phyloP scores from a whole-genome alignment of 2,888 invertebrate species.

The Phasia obesa region DNA sequence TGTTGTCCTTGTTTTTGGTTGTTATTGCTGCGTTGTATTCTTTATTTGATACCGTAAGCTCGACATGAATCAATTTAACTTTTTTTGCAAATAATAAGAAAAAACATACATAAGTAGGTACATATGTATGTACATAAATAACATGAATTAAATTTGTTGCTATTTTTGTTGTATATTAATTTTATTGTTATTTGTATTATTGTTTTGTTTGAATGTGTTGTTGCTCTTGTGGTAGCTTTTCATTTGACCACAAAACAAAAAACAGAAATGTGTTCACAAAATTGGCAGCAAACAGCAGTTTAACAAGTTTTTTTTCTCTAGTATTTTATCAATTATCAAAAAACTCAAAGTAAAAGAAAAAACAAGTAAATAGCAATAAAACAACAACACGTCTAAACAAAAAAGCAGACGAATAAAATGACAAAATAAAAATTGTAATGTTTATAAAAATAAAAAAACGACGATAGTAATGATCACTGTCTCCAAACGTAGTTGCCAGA shows the following conservation, averaged over 20 bases:
- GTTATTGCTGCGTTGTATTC: conserved; percentile 1
- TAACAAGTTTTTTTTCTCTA: conserved; percentile 62
- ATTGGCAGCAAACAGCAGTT: conserved; percentile 67
- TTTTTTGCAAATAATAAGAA: conserved; percentile 27
- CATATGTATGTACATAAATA: too few species aligned
- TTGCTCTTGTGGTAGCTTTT: conserved; percentile 43
- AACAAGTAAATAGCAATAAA: conserved; percentile 38
- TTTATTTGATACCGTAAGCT: conserved; percentile 56
- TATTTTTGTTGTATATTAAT: too few species aligned
- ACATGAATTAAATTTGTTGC: conserved; percentile 17
- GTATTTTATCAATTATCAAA: conserved; percentile 54
- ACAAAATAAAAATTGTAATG: conserved; percentile 26
- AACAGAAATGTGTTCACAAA: conserved; percentile 52
- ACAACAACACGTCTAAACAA: conserved; percentile 17
- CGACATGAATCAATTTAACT: conserved; percentile 42
- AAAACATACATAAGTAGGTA: too few species aligned
- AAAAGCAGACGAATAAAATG: conserved; percentile 34
- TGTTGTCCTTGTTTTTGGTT: conserved; percentile 20
- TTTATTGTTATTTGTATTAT: conserved; percentile 27
- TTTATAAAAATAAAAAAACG: conserved; percentile 9
- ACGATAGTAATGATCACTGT: neutral
- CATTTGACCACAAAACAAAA: conserved; percentile 34
- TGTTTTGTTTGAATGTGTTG: conserved; percentile 54
- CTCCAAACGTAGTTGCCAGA: conserved; percentile 26
- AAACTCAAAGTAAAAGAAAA: conserved; percentile 43